A percentile compares a stretch with the other conserved stretches of the same genome.
Evolutionary conservation across 2,888 invertebrate species (phyloP).

Genomic region (Tethea ocularis): DNA sequence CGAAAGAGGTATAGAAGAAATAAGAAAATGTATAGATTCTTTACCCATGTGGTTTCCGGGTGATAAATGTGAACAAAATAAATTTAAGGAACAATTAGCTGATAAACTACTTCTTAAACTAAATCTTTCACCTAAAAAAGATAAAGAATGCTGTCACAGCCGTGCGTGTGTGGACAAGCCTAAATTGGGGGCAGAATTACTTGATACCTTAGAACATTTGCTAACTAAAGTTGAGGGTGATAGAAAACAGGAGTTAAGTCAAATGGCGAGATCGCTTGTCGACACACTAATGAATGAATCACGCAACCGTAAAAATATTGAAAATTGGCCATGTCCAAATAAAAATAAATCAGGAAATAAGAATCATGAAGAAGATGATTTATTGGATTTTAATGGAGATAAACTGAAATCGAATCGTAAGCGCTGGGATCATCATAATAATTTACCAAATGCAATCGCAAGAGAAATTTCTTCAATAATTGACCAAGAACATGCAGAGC

Average conservation of each 20-base stretch:
- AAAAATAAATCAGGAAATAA: background rate
- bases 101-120: slow-evolving; percentile 36
- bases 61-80: slow-evolving; percentile 28
- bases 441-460: slow-evolving; percentile 18
- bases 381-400: background rate
- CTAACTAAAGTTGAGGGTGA: slow-evolving; percentile 23
- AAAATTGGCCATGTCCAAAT: too few relatives aligned
- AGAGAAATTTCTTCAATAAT: slow-evolving; percentile 23
- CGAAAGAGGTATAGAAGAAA: slow-evolving; percentile 30
- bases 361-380: slow-evolving; percentile 7
- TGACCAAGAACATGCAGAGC: slow-evolving; percentile 14
- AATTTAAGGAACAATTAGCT: slow-evolving; percentile 37
- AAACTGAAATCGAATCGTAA: background rate
- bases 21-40: slow-evolving; percentile 33
- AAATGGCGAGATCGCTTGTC: slow-evolving; percentile 28
- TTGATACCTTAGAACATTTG: slow-evolving; percentile 29
- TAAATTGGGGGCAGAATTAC: slow-evolving; percentile 32
- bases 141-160: too few relatives aligned
- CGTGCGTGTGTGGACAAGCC: too few relatives aligned
- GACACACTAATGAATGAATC: background rate
- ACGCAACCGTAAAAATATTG: slow-evolving; percentile 23
- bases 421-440: slow-evolving; percentile 8
- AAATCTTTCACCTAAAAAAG: slow-evolving; percentile 19
- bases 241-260: slow-evolving; percentile 13
- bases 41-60: slow-evolving; percentile 53